These are phyloP conservation scores for Ooceraea biroi DNA, from an alignment of 1,140 invertebrate species.

Conservation along the genomic window DNA sequence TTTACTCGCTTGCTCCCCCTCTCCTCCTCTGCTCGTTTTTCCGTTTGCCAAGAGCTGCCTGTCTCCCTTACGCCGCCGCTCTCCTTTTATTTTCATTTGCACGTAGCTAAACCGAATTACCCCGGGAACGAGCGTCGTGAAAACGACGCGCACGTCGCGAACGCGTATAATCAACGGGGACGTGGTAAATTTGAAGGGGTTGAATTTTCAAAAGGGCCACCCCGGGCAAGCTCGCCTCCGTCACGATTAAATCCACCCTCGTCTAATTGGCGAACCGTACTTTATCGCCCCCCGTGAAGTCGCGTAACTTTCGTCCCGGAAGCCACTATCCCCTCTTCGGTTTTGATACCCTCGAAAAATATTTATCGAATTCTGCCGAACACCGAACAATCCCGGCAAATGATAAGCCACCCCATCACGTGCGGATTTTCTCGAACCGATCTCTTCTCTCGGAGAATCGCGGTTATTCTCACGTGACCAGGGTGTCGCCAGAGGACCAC, in stretches of 20 bases:
- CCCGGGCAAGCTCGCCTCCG: neutral
- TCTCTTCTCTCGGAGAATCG: too few species aligned
- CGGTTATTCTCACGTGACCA: too few species aligned
- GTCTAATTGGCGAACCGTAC: neutral
- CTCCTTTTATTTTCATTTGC: constrained; percentile 41
- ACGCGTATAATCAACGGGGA: constrained; percentile 34
- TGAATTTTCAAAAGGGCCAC: neutral
- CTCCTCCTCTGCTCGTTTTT: constrained; percentile 37
- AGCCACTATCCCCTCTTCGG: too few species aligned
- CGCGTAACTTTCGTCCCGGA: too few species aligned
- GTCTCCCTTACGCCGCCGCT: constrained; percentile 18
- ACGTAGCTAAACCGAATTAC: constrained; percentile 55
- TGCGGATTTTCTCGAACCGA: too few species aligned
- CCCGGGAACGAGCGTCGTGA: constrained; percentile 17
- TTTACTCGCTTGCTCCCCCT: constrained; percentile 30
- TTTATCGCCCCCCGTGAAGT: neutral
- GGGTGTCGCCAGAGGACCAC: too few species aligned
- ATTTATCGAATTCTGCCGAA: too few species aligned
- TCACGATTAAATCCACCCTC: constrained; percentile 1
- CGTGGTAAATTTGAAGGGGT: constrained; percentile 10
- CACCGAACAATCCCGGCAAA: too few species aligned
- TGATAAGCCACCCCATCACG: too few species aligned
- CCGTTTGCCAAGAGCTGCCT: constrained; percentile 15
- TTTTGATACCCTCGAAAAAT: too few species aligned
- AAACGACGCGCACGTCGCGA: constrained; percentile 29